Evolutionary conservation across 1,140 invertebrate species (phyloP).

Genomic region (Drosophila malerkotliana): DNA sequence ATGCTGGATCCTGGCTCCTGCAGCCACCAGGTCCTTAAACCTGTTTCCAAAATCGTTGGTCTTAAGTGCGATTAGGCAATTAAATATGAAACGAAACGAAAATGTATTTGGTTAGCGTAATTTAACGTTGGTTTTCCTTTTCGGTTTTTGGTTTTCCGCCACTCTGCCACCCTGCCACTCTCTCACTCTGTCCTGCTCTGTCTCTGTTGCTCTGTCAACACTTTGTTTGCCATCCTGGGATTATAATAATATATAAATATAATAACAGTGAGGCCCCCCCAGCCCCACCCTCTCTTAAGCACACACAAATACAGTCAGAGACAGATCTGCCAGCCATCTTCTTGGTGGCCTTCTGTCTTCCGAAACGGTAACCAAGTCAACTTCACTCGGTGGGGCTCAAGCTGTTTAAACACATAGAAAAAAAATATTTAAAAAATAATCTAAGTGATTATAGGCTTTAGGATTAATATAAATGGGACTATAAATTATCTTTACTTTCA

Average conservation of each 20-base stretch:
- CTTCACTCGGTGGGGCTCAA: slow-evolving; percentile 11
- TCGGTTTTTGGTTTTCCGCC: neutral
- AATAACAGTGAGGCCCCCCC: slow-evolving; percentile 34
- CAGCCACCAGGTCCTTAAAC: slow-evolving; percentile 3
- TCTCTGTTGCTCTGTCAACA: slow-evolving; percentile 35
- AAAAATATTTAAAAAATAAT: neutral
- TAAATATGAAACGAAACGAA: slow-evolving; percentile 46
- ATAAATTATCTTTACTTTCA: too few species aligned
- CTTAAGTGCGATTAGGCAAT: slow-evolving; percentile 45
- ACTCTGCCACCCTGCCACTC: neutral
- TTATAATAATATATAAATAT: slow-evolving; percentile 65
- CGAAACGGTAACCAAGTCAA: slow-evolving; percentile 66
- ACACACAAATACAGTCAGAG: slow-evolving; percentile 1
- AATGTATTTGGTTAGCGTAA: slow-evolving; percentile 35
- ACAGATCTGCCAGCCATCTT: slow-evolving; percentile 47
- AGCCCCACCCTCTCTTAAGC: neutral
- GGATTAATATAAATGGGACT: too few species aligned
- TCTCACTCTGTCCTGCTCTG: neutral
- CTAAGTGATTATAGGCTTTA: too few species aligned
- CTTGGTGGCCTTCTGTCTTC: slow-evolving; percentile 32
- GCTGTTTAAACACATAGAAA: neutral
- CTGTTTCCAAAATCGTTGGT: slow-evolving; percentile 5
- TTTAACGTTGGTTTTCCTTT: neutral
- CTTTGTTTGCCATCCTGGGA: slow-evolving; percentile 36
- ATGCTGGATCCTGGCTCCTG: slow-evolving; percentile 8